Evolutionary conservation across 2,888 invertebrate species (phyloP).

Genomic region (Brenthis hecate): DNA sequence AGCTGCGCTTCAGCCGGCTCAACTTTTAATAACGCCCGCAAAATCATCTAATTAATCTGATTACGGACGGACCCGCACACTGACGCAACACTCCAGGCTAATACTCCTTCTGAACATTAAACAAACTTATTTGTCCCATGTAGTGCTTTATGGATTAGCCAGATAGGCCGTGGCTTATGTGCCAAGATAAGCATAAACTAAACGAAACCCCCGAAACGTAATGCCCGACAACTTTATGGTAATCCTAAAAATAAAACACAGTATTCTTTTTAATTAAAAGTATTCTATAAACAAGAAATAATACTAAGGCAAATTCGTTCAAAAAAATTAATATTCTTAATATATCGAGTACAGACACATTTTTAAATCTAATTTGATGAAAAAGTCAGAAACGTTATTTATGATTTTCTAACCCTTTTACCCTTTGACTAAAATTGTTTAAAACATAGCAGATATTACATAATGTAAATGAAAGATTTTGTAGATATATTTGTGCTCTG

Average conservation of each 20-base stretch:
- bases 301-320: too few species aligned
- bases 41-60: slow-evolving; percentile 81
- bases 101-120: slow-evolving; percentile 72
- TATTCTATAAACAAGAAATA: too few species aligned
- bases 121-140: slow-evolving; percentile 71
- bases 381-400: too few species aligned
- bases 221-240: slow-evolving; percentile 13
- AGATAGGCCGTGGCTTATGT: slow-evolving; percentile 50
- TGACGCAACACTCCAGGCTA: slow-evolving; percentile 67
- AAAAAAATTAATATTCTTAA: too few species aligned
- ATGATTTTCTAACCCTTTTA: slow-evolving; percentile 1
- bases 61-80: slow-evolving; percentile 69
- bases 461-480: slow-evolving; percentile 57
- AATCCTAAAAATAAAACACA: slow-evolving; percentile 6
- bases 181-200: slow-evolving; percentile 49
- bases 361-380: too few species aligned
- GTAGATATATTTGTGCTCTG: slow-evolving; percentile 52
- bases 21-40: slow-evolving; percentile 80
- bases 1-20: slow-evolving; percentile 72
- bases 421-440: slow-evolving; percentile 12
- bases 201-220: slow-evolving; percentile 32
- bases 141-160: slow-evolving; percentile 67
- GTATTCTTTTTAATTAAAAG: not conserved
- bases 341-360: too few species aligned
- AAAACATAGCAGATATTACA: slow-evolving; percentile 42